phyloP scores from a whole-genome alignment of 2,888 invertebrate species.

The Embidobia sp. region DNA sequence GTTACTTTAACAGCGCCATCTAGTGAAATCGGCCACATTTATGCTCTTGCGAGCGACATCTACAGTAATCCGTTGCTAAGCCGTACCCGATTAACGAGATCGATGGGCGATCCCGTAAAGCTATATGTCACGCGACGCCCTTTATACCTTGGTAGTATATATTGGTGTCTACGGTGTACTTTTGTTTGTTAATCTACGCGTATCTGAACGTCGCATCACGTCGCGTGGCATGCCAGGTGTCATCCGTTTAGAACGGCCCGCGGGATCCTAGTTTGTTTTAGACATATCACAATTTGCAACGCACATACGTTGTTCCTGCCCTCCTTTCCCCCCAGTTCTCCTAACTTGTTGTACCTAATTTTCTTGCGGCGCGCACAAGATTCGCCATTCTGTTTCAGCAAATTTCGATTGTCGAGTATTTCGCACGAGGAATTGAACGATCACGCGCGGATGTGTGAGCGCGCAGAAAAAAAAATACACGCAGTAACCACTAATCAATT shows the following conservation, averaged over 20 bases:
- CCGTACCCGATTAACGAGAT: slow-evolving; percentile 7
- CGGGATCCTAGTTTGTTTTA: slow-evolving; percentile 70
- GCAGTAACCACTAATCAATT: too few relatives aligned
- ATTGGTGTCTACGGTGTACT: slow-evolving; percentile 61
- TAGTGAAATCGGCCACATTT: slow-evolving; percentile 1
- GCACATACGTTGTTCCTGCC: slow-evolving; percentile 51
- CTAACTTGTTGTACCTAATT: slow-evolving; percentile 54
- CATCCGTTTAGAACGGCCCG: slow-evolving; percentile 57
- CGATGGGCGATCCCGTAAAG: slow-evolving; percentile 3
- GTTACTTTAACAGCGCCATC: neutral
- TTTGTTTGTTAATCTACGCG: slow-evolving; percentile 17
- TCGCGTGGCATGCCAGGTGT: slow-evolving; percentile 25
- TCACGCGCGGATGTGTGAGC: slow-evolving; percentile 5
- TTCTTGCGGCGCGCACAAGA: slow-evolving; percentile 47
- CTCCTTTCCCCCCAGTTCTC: slow-evolving; percentile 18
- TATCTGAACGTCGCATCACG: slow-evolving; percentile 48
- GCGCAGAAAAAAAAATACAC: slow-evolving; percentile 9
- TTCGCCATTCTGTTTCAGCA: slow-evolving; percentile 53
- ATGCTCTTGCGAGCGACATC: slow-evolving; percentile 22
- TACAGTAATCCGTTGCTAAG: slow-evolving; percentile 1
- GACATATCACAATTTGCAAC: slow-evolving; percentile 75
- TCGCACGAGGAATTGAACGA: slow-evolving; percentile 40
- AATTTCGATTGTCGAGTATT: slow-evolving; percentile 62
- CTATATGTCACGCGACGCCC: slow-evolving; percentile 5
- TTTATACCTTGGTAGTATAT: slow-evolving; percentile 56